phyloP scores from a whole-genome alignment of 2,113 vertebrate genomes.

The Argyrosomus japonicus region DNA sequence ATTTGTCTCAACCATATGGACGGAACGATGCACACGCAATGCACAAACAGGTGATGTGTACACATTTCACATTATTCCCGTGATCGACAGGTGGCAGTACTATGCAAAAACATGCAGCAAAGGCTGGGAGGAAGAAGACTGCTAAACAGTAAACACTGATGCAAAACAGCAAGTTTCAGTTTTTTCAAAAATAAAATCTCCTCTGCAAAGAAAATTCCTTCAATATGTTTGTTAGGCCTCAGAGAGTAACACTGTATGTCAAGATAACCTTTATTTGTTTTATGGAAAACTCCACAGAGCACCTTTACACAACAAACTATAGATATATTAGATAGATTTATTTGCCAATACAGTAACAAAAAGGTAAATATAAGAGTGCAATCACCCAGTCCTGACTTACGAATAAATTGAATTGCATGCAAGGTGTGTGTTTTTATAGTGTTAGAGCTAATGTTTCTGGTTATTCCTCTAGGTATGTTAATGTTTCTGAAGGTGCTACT shows the following conservation, averaged over 20 bases:
- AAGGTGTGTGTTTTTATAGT: conserved; percentile 1
- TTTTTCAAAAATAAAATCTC: background rate
- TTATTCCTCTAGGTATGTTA: conserved; percentile 17
- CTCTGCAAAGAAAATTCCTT: background rate
- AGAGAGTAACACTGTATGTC: background rate
- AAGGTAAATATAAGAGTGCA: background rate
- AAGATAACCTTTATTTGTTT: background rate
- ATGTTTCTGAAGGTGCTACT: conserved; percentile 15
- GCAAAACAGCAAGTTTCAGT: too few species aligned
- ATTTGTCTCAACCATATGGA: background rate
- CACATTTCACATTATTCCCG: background rate
- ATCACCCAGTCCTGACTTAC: background rate
- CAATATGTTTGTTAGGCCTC: background rate
- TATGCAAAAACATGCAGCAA: background rate
- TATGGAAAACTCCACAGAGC: background rate
- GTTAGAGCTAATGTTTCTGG: conserved; percentile 5
- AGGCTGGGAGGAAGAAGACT: too few species aligned
- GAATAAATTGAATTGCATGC: background rate
- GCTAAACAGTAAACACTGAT: too few species aligned
- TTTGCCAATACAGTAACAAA: background rate
- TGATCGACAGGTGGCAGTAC: background rate
- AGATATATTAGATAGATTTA: background rate
- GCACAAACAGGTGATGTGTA: background rate
- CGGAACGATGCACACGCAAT: background rate
- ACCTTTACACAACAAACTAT: background rate